These are phyloP conservation scores for Drosophila saltans DNA, from an alignment of 1,140 invertebrate species.

Conservation along the genomic window DNA sequence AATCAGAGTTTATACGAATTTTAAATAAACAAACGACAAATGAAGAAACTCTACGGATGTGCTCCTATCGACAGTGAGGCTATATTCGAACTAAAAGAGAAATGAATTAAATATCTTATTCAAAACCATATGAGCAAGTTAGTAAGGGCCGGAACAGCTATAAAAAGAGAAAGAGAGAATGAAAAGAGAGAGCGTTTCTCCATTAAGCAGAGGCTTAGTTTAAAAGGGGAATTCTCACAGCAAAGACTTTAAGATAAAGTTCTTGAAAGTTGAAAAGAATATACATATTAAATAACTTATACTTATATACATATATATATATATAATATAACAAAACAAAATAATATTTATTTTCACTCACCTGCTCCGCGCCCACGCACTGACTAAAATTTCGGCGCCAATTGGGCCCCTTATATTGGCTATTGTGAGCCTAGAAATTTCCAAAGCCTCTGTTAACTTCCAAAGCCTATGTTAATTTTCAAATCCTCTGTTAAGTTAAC, in stretches of 20 bases:
- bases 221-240: neutral
- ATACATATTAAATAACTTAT: no score
- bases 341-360: no score
- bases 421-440: no score
- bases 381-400: no score
- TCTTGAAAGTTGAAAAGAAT: no score
- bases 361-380: no score
- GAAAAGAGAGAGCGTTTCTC: neutral
- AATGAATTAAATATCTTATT: constrained; percentile 1
- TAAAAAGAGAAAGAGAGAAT: neutral
- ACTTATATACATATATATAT: no score
- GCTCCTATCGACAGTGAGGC: constrained; percentile 30
- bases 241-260: neutral
- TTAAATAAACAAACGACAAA: constrained; percentile 62
- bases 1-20: constrained; percentile 48
- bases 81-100: constrained; percentile 35
- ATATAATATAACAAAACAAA: no score
- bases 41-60: neutral
- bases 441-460: no score
- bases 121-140: neutral
- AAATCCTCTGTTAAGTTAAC: no score
- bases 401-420: no score
- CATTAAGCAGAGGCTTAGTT: constrained; percentile 3
- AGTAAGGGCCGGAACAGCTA: neutral
- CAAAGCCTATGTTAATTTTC: no score